Evolutionary conservation across 2,888 invertebrate species (phyloP), one percentile per base, ranked within the genome.

Genomic region (Thymelicus lineola): DNA sequence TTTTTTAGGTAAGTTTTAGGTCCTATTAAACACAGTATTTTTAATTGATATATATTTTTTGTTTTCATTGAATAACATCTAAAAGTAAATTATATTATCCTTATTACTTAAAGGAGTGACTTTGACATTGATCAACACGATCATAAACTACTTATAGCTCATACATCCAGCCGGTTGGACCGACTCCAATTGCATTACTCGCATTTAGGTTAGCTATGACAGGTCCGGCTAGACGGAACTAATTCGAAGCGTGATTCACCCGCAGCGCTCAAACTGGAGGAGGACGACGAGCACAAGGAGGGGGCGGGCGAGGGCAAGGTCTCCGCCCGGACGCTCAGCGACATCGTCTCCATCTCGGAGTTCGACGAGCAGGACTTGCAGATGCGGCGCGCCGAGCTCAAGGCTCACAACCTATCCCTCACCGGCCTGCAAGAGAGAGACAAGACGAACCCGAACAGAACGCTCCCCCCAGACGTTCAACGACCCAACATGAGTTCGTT

Each of bases 281-380:
- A 95, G 60, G 93, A 93, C 73, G 82, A 95, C 65, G 90, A 90
- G 65, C 89, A 90, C 7, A 90, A 86, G 61, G 92, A 92, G 72
- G 17, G 53, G 7, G 46, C 28, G 1, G 75, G 78, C 12, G 92
- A 91, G 7, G 95, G 94, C 28, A 96, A 96, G 83, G 93, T 94
- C 67, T 96, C 96, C 61, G 96, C 95, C 0, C 94, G 96, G 53
- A 96, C 96, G 0, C 88, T 96, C 6, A 96, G 96, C 80, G 96
- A 96, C 76, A 95, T 97, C 71, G 93, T 96, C 0, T 96, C 96
- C 0, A 95, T 97, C 82, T 95, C 96, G 0, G 97, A 97, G 75
- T 95, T 95, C 72, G 96, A 96, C 73, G 96, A 96, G 76, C 94
- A 95, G 63, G 96, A 96, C 79, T 79, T 91, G 65, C 92, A 95